phyloP scores from a whole-genome alignment of 2,113 vertebrate genomes.

The Salvelinus alpinus region DNA sequence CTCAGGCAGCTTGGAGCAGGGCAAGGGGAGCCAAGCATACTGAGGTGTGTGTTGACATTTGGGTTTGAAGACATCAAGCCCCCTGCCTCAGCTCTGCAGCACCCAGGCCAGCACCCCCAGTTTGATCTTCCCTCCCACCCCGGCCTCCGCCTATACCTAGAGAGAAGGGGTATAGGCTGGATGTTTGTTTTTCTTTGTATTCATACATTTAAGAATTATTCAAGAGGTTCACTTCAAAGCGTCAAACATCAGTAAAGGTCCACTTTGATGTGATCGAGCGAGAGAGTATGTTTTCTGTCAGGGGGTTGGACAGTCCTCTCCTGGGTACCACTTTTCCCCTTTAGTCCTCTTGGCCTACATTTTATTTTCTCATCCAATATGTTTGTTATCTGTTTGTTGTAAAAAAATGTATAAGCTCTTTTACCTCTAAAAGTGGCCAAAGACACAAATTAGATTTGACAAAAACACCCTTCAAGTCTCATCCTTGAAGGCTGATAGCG shows the following conservation, averaged over 20 bases:
- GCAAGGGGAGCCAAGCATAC: slow-evolving; percentile 27
- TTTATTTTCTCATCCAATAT: slow-evolving; percentile 13
- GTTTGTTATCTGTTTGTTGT: slow-evolving; percentile 41
- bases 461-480: slow-evolving; percentile 6
- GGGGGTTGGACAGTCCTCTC: slow-evolving; percentile 39
- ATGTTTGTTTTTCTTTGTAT: slow-evolving; percentile 51
- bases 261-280: slow-evolving; percentile 53
- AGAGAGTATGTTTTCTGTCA: slow-evolving; percentile 50
- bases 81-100: slow-evolving; percentile 12
- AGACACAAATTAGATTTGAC: slow-evolving; percentile 49
- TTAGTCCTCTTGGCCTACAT: slow-evolving; percentile 37
- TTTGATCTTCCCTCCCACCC: background rate
- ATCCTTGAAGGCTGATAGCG: background rate
- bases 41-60: slow-evolving; percentile 61
- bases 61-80: slow-evolving; percentile 46
- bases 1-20: slow-evolving; percentile 32
- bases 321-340: slow-evolving; percentile 31
- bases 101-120: slow-evolving; percentile 6
- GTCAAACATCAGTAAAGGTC: slow-evolving; percentile 19
- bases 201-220: slow-evolving; percentile 39
- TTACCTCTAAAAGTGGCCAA: slow-evolving; percentile 38
- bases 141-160: background rate
- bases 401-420: slow-evolving; percentile 17
- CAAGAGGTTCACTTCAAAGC: slow-evolving; percentile 49
- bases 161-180: background rate